These are phyloP conservation scores for Lysandra bellargus DNA, from an alignment of 2,888 invertebrate genomes.

Conservation along the genomic window DNA sequence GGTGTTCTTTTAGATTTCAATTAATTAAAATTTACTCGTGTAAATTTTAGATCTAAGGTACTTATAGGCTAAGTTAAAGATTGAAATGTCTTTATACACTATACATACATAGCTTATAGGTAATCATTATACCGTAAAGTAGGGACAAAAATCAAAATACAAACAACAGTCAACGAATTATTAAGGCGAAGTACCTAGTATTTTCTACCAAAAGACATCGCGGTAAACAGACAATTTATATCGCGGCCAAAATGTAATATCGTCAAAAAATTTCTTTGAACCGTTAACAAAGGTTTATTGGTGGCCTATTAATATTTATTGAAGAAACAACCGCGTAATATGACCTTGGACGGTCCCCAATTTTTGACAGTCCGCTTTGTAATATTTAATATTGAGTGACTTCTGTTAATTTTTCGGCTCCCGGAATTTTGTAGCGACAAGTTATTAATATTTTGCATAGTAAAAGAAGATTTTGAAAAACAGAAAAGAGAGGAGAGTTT, in stretches of 20 bases:
- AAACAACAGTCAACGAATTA: neutral
- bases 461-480: no score
- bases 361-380: constrained; percentile 46
- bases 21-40: neutral
- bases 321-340: constrained; percentile 51
- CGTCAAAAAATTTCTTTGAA: constrained; percentile 32
- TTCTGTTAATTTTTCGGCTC: neutral
- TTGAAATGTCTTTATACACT: no score
- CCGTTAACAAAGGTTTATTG: constrained; percentile 52
- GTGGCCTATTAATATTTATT: constrained; percentile 62
- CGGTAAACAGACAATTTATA: neutral
- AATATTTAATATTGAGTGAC: constrained; percentile 26
- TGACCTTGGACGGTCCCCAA: constrained; percentile 51
- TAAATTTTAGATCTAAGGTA: neutral
- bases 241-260: constrained; percentile 28
- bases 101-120: no score
- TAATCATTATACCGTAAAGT: no score
- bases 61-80: neutral
- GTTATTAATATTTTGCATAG: neutral
- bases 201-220: neutral
- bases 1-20: neutral
- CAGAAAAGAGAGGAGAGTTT: no score
- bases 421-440: neutral
- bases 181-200: neutral
- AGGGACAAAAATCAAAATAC: no score